Conservation (phyloP, 1,140 invertebrate species). For the Aphelenchoides besseyi region DNA sequence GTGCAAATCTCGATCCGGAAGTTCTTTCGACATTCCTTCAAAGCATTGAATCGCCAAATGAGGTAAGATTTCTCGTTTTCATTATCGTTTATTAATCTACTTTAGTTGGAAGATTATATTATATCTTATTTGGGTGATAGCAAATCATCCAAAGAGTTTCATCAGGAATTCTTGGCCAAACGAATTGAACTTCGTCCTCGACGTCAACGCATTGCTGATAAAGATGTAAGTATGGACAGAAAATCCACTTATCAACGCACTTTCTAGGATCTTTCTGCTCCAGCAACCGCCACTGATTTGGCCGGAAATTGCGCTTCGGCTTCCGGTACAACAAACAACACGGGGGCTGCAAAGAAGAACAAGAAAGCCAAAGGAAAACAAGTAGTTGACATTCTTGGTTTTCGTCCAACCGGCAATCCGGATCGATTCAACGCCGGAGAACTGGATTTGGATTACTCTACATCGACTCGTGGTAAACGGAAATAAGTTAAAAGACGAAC, state of each 20-base stretch:
- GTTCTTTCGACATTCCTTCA: constrained; percentile 37
- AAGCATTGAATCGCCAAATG: constrained; percentile 43
- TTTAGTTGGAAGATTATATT: constrained; percentile 46
- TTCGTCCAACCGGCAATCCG: constrained; percentile 39
- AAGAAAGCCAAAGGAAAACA: constrained; percentile 24
- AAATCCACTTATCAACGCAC: constrained; percentile 11
- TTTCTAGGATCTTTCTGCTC: constrained; percentile 42
- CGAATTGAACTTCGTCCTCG: constrained; percentile 46
- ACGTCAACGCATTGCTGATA: constrained; percentile 18
- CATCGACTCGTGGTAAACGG: neutral
- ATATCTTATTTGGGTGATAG: constrained; percentile 46
- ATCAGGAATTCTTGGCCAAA: constrained; percentile 48
- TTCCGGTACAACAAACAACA: neutral
- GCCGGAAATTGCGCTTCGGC: constrained; percentile 22
- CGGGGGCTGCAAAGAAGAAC: constrained; percentile 25
- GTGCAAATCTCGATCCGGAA: constrained; percentile 42
- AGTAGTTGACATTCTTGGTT: constrained; percentile 33
- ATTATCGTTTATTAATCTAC: neutral
- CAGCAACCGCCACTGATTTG: constrained; percentile 32
- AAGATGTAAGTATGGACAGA: constrained; percentile 35
- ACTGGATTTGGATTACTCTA: neutral
- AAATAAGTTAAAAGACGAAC: neutral
- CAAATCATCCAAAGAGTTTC: constrained; percentile 45
- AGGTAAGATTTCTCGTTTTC: constrained; percentile 22
- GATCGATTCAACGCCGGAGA: constrained; percentile 46